A percentile compares a stretch with the other conserved stretches of the same genome.
These are phyloP conservation scores for Dipodomys ordii DNA, from an alignment of 2,113 vertebrate genomes.

Conservation along the genomic window DNA sequence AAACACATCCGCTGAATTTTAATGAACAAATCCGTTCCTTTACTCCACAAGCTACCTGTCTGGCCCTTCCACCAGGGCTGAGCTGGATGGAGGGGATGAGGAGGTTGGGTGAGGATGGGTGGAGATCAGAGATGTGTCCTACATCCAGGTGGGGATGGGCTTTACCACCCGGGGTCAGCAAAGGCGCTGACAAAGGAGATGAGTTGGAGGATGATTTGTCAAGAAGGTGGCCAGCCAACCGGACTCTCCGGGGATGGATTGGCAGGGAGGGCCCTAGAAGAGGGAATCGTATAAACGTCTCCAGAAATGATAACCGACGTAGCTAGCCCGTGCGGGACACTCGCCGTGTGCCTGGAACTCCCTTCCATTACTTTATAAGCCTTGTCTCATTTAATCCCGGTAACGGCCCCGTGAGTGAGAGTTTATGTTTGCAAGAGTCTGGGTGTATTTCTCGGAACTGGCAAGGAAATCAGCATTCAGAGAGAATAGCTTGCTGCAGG, in stretches of 20 bases:
- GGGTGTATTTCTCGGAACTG: background rate
- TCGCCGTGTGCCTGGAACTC: background rate
- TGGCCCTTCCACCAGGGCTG: background rate
- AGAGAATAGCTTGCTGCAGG: background rate
- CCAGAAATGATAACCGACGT: background rate
- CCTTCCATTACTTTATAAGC: background rate
- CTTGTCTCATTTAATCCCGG: background rate
- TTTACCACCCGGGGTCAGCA: background rate
- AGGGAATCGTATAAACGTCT: background rate
- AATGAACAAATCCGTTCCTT: background rate
- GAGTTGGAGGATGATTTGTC: background rate
- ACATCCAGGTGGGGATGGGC: background rate
- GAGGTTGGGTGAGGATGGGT: background rate
- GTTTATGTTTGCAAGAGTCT: background rate
- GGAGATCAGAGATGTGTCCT: background rate
- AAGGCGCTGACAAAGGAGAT: background rate
- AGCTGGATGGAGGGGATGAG: background rate
- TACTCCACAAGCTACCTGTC: background rate
- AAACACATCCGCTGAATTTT: background rate
- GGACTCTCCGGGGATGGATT: background rate
- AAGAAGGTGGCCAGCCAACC: background rate
- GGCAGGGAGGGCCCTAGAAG: conserved; percentile 19
- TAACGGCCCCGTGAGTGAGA: background rate
- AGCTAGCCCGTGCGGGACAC: background rate
- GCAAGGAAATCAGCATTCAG: background rate